These are phyloP conservation scores for Lycia hirtaria DNA, from an alignment of 2,888 invertebrate genomes.

Conservation along the genomic window DNA sequence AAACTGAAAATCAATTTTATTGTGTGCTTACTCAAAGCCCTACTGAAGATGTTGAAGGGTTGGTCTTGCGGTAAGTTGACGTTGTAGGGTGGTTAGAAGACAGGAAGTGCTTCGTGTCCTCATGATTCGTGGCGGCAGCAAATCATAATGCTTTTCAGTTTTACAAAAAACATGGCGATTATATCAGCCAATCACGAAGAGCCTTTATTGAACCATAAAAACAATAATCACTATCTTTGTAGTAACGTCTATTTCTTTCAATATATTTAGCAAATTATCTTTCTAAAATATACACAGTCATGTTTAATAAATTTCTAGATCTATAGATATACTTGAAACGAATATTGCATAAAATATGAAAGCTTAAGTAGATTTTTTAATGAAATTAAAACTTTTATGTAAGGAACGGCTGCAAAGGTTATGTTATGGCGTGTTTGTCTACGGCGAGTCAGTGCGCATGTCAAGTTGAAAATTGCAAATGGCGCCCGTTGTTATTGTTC, in stretches of 20 bases:
- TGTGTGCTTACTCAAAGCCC: too few relatives aligned
- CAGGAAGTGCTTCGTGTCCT: conserved; percentile 81
- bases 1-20: too few relatives aligned
- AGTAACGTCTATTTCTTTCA: conserved; percentile 43
- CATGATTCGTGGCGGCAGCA: conserved; percentile 75
- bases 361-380: not conserved
- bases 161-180: conserved; percentile 73
- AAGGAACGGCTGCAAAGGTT: conserved; percentile 60
- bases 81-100: conserved; percentile 30
- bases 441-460: conserved; percentile 88
- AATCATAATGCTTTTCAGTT: conserved; percentile 59
- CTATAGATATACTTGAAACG: not conserved
- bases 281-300: not conserved
- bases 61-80: not conserved
- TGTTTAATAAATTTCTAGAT: not conserved
- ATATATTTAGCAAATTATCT: not conserved
- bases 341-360: not conserved
- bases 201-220: conserved; percentile 77
- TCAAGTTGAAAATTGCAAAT: conserved; percentile 97
- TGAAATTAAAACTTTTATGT: not conserved
- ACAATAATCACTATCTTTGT: conserved; percentile 59
- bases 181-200: conserved; percentile 66
- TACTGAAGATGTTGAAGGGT: too few relatives aligned
- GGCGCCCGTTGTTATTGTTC: conserved; percentile 99
- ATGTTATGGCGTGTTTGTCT: conserved; percentile 75